phyloP scores from a whole-genome alignment of 2,888 invertebrate species.

The Ethmia dodecea region DNA sequence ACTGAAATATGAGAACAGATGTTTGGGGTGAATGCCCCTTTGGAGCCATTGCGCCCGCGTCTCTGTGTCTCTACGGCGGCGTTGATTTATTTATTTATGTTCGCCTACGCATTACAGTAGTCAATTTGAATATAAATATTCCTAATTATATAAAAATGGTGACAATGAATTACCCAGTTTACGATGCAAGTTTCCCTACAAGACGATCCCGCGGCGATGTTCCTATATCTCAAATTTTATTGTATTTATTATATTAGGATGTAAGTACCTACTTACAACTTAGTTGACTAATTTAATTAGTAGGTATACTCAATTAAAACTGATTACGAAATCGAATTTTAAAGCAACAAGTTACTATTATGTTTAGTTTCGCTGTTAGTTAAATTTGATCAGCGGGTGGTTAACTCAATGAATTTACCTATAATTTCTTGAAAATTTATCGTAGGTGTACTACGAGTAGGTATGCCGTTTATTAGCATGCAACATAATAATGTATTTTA shows the following conservation, averaged over 20 bases:
- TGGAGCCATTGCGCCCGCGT: slow-evolving; percentile 38
- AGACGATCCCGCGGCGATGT: too few relatives aligned
- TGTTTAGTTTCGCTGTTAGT: too few relatives aligned
- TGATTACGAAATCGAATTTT: neutral
- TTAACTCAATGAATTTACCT: too few relatives aligned
- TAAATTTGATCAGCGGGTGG: too few relatives aligned
- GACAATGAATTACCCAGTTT: slow-evolving; percentile 25
- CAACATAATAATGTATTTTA: too few relatives aligned
- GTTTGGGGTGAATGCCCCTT: slow-evolving; percentile 63
- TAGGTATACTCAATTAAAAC: slow-evolving; percentile 2
- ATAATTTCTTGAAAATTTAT: too few relatives aligned
- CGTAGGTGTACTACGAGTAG: too few relatives aligned
- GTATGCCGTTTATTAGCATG: too few relatives aligned
- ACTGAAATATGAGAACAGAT: slow-evolving; percentile 72
- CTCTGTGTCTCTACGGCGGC: slow-evolving; percentile 25
- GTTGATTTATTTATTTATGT: slow-evolving; percentile 50
- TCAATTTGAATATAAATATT: slow-evolving; percentile 34
- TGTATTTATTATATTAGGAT: too few relatives aligned
- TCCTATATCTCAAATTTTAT: too few relatives aligned
- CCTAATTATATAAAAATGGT: slow-evolving; percentile 23
- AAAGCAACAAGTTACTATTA: slow-evolving; percentile 8
- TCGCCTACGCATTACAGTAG: slow-evolving; percentile 39
- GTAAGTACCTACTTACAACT: too few relatives aligned
- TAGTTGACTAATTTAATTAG: neutral
- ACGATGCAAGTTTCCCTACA: too few relatives aligned